Percentiles rank a stretch among this genome's conserved stretches.
Evolutionary conservation across 2,113 vertebrate genomes (phyloP).

Genomic region (Fulmarus glacialis): DNA sequence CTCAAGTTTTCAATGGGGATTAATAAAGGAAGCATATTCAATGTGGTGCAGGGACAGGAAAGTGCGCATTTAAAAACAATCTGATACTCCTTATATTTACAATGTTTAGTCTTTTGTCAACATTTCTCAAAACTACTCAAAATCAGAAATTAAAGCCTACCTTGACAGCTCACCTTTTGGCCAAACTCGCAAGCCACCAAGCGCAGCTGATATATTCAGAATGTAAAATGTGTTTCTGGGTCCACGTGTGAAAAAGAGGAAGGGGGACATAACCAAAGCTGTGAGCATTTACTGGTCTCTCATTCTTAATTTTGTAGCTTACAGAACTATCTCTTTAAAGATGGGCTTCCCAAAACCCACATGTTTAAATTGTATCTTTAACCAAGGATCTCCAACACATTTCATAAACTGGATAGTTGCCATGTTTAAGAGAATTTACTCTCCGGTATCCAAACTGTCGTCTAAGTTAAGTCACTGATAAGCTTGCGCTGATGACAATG

Average conservation of each 20-base stretch:
- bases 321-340: not conserved
- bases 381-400: not conserved
- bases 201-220: not conserved
- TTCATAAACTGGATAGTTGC: not conserved
- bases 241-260: not conserved
- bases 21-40: not conserved
- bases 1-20: not conserved
- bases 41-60: not conserved
- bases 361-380: not conserved
- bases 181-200: not conserved
- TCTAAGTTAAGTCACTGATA: conserved; percentile 25
- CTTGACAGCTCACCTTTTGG: not conserved
- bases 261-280: not conserved
- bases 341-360: not conserved
- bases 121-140: not conserved
- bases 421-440: conserved; percentile 11
- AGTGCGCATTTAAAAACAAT: not conserved
- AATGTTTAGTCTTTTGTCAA: not conserved
- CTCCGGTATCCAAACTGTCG: not conserved
- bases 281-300: not conserved
- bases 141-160: not conserved
- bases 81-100: not conserved
- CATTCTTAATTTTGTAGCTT: not conserved
- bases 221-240: not conserved
- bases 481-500: not conserved